Percentiles rank a stretch among this genome's conserved stretches.
These are phyloP conservation scores for Psix sp. DNA, from an alignment of 1,140 invertebrate species.

Conservation along the genomic window DNA sequence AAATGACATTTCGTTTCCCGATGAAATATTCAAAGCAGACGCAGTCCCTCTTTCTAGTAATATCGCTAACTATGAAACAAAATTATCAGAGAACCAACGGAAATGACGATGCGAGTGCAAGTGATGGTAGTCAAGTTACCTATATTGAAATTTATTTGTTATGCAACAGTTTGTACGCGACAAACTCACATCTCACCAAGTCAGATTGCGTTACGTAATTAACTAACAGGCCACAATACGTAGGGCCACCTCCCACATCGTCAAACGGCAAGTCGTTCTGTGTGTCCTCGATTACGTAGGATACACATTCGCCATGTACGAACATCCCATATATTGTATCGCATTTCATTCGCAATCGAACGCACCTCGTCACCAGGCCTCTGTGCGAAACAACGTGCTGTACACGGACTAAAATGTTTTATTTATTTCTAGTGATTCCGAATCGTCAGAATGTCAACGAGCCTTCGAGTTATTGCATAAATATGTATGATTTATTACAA, in stretches of 20 bases:
- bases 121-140: slow-evolving; percentile 18
- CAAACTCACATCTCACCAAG: slow-evolving; percentile 35
- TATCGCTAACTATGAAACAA: slow-evolving; percentile 28
- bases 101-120: slow-evolving; percentile 8
- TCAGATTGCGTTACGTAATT: slow-evolving; percentile 45
- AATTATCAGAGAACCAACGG: slow-evolving; percentile 18
- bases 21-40: slow-evolving; percentile 10
- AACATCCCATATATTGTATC: slow-evolving; percentile 52
- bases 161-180: slow-evolving; percentile 45
- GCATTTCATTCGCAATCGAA: slow-evolving; percentile 42
- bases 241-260: slow-evolving; percentile 19
- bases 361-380: slow-evolving; percentile 27
- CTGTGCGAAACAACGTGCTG: slow-evolving; percentile 17
- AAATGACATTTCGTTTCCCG: background rate
- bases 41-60: slow-evolving; percentile 12
- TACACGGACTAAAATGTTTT: slow-evolving; percentile 4
- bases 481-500: background rate
- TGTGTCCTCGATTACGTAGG: slow-evolving; percentile 45
- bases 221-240: slow-evolving; percentile 54
- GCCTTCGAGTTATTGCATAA: background rate
- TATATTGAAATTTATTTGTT: slow-evolving; percentile 42
- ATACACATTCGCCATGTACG: slow-evolving; percentile 26
- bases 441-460: no score
- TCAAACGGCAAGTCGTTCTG: slow-evolving; percentile 8
- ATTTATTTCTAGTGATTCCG: background rate